These are phyloP conservation scores for Columba livia DNA, from an alignment of 2,113 vertebrate species.

Conservation along the genomic window DNA sequence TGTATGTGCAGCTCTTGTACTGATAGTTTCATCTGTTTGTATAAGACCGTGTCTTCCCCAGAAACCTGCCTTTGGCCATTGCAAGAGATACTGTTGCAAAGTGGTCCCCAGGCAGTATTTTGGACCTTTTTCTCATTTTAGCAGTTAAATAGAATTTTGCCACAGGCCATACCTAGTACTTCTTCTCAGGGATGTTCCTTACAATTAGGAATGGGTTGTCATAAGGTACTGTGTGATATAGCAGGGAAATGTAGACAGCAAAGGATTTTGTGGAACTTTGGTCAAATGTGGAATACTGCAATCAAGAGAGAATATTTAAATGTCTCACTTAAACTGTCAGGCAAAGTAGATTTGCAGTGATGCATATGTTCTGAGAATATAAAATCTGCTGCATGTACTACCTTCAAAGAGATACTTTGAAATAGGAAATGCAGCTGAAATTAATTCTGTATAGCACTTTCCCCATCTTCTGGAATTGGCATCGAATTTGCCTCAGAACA, in stretches of 20 bases:
- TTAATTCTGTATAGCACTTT: constrained; percentile 20
- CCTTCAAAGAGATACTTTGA: constrained; percentile 47
- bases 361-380: constrained; percentile 38
- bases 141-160: constrained; percentile 4
- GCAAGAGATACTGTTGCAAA: not conserved
- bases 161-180: not conserved
- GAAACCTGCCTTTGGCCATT: not conserved
- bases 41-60: not conserved
- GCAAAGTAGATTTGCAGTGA: constrained; percentile 24
- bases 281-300: not conserved
- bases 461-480: not conserved
- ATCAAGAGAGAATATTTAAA: constrained; percentile 17
- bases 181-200: not conserved
- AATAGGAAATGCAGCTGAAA: constrained; percentile 18
- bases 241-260: not conserved
- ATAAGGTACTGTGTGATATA: not conserved
- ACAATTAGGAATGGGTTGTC: not conserved
- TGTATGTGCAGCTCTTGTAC: not conserved
- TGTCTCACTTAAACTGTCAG: constrained; percentile 49
- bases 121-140: constrained; percentile 18
- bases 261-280: not conserved
- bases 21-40: not conserved
- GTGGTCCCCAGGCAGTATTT: not conserved
- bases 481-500: constrained; percentile 1
- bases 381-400: constrained; percentile 2